Evolutionary conservation across 2,797 vertebrate species (phyloP).

Genomic region (Danio tinwini): DNA sequence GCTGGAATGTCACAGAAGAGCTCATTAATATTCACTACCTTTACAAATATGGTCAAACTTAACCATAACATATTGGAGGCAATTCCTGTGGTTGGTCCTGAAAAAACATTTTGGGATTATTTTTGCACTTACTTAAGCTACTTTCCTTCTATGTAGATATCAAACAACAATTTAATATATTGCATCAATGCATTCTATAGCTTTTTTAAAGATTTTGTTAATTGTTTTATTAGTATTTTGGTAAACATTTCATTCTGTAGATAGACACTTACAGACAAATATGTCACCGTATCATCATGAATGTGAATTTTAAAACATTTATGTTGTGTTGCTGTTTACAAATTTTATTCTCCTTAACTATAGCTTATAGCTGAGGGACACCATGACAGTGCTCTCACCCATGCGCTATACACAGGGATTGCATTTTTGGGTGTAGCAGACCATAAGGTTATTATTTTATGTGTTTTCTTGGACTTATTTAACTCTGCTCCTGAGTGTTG

Average conservation of each 20-base stretch:
- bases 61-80: too few species aligned
- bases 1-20: too few species aligned
- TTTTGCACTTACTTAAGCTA: too few species aligned
- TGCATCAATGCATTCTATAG: too few species aligned
- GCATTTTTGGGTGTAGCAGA: constrained; percentile 94
- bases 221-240: not conserved
- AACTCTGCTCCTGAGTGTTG: not conserved
- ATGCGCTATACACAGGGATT: constrained; percentile 92
- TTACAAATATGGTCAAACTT: too few species aligned
- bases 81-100: too few species aligned
- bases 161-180: too few species aligned
- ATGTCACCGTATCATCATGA: not conserved
- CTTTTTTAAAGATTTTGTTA: too few species aligned
- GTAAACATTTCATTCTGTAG: not conserved
- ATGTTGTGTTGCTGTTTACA: not conserved
- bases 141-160: too few species aligned
- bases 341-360: constrained; percentile 64
- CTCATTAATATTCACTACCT: too few species aligned
- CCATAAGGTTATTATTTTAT: constrained; percentile 85
- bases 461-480: not conserved
- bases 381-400: constrained; percentile 96
- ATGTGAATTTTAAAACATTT: not conserved
- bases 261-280: not conserved
- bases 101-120: too few species aligned
- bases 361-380: constrained; percentile 89